Conservation (phyloP, 2,797 vertebrate genomes). For the Furcifer pardalis region DNA sequence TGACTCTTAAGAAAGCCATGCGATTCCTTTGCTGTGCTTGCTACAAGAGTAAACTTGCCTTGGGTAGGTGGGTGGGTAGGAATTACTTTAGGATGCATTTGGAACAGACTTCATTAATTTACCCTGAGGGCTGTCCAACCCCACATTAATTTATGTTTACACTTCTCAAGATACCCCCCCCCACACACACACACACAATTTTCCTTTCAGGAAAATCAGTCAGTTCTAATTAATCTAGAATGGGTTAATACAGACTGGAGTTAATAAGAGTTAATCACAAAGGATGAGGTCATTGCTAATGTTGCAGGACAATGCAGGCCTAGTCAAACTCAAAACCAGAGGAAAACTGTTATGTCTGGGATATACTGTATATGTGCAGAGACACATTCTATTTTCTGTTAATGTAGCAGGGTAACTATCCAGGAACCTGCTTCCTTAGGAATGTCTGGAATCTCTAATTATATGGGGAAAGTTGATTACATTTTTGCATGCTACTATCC, state of each 20-base stretch:
- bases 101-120: background rate
- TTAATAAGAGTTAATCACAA: background rate
- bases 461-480: background rate
- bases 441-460: background rate
- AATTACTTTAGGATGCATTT: too few relatives aligned
- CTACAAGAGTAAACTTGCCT: background rate
- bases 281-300: background rate
- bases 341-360: background rate
- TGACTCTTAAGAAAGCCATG: background rate
- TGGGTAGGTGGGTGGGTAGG: too few relatives aligned
- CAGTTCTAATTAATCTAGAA: background rate
- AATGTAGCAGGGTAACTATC: background rate
- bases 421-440: too few relatives aligned
- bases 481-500: background rate
- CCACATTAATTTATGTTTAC: background rate
- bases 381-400: background rate
- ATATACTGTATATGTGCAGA: background rate
- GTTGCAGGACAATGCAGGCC: background rate
- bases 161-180: background rate
- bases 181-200: too few relatives aligned
- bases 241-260: background rate
- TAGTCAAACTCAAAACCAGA: background rate
- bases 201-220: background rate
- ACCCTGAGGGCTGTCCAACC: background rate
- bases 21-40: background rate